Conservation (phyloP, 2,888 invertebrate species). For the Drosophila hamatofila region DNA sequence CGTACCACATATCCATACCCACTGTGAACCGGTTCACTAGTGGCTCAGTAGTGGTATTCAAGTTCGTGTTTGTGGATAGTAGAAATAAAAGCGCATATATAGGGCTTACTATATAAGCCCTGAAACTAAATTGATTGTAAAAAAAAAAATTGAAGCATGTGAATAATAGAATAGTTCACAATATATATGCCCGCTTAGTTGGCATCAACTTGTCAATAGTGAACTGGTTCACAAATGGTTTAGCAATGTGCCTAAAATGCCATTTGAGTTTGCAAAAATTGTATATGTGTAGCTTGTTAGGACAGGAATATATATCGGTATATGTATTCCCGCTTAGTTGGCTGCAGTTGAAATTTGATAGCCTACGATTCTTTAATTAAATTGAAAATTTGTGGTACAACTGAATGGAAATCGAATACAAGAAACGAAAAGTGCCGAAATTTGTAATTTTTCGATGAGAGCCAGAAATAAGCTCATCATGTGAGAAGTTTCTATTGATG, state of each 20-base stretch:
- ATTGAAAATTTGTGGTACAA: not conserved
- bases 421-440: not conserved
- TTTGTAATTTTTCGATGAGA: not conserved
- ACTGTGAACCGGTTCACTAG: not conserved
- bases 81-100: not conserved
- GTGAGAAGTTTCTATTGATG: not conserved
- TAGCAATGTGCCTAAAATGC: too few species aligned
- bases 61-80: not conserved
- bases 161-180: not conserved
- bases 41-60: too few species aligned
- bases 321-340: too few species aligned
- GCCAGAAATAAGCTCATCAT: constrained; percentile 4
- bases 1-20: too few species aligned
- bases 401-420: not conserved
- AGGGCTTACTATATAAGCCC: not conserved
- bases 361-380: not conserved
- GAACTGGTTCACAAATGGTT: constrained; percentile 4
- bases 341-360: too few species aligned
- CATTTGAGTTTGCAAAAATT: not conserved
- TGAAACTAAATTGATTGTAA: too few species aligned
- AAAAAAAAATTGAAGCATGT: too few species aligned
- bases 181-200: not conserved
- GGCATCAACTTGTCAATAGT: not conserved
- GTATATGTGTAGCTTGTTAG: not conserved
- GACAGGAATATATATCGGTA: not conserved